Base-by-base conservation (phyloP, 2,888 invertebrate species). In the Leptogaster cylindrica region DNA sequence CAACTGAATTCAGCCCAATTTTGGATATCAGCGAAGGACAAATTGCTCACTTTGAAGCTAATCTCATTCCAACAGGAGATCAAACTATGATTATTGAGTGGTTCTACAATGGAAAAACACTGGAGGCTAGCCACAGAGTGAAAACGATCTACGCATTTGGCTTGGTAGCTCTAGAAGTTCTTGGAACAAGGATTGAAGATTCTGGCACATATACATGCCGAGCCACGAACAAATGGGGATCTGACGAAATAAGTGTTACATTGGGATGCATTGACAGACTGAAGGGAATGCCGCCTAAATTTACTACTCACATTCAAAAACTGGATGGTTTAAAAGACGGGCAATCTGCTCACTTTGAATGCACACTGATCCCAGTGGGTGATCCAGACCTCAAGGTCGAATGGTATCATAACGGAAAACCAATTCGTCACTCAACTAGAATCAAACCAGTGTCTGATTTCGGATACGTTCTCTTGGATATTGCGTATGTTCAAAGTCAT, bases 31-130 rank as follows among this genome's bases (percentile, higher is more conserved):
- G 89, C 39, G 98, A 98, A 83, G 96, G 96, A 67, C 95, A 98
- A 81, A 91, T 96, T 73, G 97, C 97, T 72, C 97, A 98, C 81
- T 97, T 97, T 80, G 98, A 99, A 83, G 97, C 97, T 33, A 94
- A 93, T 52, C 85, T 99, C 5, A 91, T 94, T 58, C 99, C 99
- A 8, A 90, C 93, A 51, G 94, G 95, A 8, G 95, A 95, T 76
- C 93, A 95, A 79, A 92, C 91, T 20, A 95, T 96, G 94, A 88
- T 89, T 23, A 92, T 96, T 64, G 95, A 96, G 83, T 97, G 95
- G 95, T 95, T 94, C 86, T 95, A 93, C 78, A 95, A 99, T 79
- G 95, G 92, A 27, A 90, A 95, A 79, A 84, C 91, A 1, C 84
- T 94, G 70, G 91, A 92, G 78, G 93, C 93, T 41, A 92, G 93